Percentiles rank a stretch among this genome's conserved stretches.
Conservation (phyloP, 2,888 invertebrate species). For the Drosophila algonquin region DNA sequence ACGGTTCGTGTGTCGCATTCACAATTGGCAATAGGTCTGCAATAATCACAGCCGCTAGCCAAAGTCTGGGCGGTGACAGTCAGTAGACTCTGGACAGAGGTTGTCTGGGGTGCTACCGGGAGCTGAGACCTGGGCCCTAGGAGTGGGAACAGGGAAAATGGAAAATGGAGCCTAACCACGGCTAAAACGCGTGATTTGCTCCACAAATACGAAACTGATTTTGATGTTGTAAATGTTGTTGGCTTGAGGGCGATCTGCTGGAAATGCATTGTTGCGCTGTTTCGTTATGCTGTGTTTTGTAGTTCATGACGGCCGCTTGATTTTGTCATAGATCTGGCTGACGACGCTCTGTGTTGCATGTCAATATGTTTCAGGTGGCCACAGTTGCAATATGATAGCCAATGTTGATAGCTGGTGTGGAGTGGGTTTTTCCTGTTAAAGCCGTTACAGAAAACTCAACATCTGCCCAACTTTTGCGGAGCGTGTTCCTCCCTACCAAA, state of each 20-base stretch:
- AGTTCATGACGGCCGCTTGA: constrained; percentile 23
- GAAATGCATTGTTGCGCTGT: constrained; percentile 18
- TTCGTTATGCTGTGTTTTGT: constrained; percentile 12
- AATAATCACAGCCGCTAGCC: not conserved
- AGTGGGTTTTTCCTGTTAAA: too few relatives aligned
- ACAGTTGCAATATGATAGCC: not conserved
- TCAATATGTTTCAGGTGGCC: constrained; percentile 2
- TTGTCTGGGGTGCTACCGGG: constrained; percentile 4
- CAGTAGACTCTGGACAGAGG: constrained; percentile 11
- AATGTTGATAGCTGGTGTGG: too few relatives aligned
- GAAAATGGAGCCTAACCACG: not conserved
- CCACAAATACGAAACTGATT: constrained; percentile 37
- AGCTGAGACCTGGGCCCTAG: not conserved
- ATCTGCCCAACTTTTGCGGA: too few relatives aligned
- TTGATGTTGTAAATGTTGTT: constrained; percentile 32
- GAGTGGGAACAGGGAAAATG: not conserved
- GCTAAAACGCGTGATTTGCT: constrained; percentile 41
- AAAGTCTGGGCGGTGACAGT: constrained; percentile 14
- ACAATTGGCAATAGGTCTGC: constrained; percentile 39
- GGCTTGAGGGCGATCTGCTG: constrained; percentile 18
- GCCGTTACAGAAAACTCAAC: too few relatives aligned
- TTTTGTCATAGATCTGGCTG: constrained; percentile 14
- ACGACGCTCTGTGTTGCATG: not conserved
- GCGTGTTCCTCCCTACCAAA: not conserved
- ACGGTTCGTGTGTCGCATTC: constrained; percentile 56